Conservation (phyloP, 53 echinoderm and acorn worm genomes). For the Stichopus horrens region DNA sequence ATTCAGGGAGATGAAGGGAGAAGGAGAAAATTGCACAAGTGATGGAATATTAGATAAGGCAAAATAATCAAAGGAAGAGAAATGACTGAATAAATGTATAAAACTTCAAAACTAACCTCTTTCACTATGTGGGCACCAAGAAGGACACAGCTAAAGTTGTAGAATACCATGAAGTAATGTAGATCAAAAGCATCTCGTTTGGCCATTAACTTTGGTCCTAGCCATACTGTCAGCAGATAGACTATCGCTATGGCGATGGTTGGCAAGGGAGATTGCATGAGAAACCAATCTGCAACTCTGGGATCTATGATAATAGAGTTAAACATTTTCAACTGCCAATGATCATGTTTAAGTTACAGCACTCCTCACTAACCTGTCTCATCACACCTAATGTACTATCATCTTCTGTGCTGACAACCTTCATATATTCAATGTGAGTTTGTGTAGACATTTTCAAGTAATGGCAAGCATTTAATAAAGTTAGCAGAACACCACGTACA, state of each 20-base stretch:
- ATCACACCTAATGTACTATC: no score
- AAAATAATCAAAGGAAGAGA: neutral
- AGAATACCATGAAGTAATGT: slow-evolving; percentile 75
- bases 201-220: slow-evolving; percentile 94
- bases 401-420: no score
- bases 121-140: slow-evolving; percentile 77
- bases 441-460: no score
- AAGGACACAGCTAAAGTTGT: slow-evolving; percentile 76
- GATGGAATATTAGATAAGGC: neutral
- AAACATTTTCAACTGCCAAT: no score
- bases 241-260: slow-evolving; percentile 70
- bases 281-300: slow-evolving; percentile 78
- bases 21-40: neutral
- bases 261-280: slow-evolving; percentile 84
- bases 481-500: no score
- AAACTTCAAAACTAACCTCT: slow-evolving; percentile 64
- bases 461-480: no score
- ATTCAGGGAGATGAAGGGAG: neutral
- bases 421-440: no score
- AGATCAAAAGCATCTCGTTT: slow-evolving; percentile 73
- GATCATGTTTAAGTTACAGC: no score
- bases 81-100: neutral
- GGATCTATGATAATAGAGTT: slow-evolving; percentile 59
- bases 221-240: slow-evolving; percentile 72
- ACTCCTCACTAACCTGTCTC: no score